Evolutionary conservation across 2,113 vertebrate genomes (phyloP).

Genomic region (Suricata suricatta): DNA sequence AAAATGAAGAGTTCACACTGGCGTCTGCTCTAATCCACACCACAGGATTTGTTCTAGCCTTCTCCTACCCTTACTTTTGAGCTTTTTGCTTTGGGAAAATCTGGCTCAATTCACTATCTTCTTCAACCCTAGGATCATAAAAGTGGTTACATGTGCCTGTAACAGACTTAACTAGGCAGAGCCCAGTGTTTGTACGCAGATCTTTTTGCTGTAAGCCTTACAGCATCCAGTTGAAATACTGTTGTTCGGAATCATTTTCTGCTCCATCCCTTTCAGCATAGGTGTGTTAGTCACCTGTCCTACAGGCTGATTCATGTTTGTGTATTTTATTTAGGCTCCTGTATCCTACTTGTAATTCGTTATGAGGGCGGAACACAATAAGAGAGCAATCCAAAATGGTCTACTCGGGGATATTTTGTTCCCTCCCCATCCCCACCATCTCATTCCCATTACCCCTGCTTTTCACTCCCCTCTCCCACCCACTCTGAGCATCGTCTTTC

Average conservation of each 20-base stretch:
- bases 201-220: constrained; percentile 13
- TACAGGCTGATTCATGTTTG: not conserved
- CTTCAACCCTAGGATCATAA: not conserved
- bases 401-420: not conserved
- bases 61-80: not conserved
- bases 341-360: not conserved
- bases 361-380: not conserved
- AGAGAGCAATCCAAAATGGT: not conserved
- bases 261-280: not conserved
- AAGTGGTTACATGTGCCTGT: not conserved
- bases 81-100: not conserved
- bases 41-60: not conserved
- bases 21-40: not conserved
- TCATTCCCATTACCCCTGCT: not conserved
- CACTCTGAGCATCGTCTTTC: not conserved
- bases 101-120: not conserved
- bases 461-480: not conserved
- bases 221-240: not conserved
- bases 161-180: not conserved
- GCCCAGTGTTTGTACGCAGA: not conserved
- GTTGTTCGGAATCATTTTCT: not conserved
- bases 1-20: not conserved
- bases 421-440: not conserved
- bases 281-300: not conserved
- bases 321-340: not conserved